Conservation (phyloP, 2,888 invertebrate species). For the Pachydiplax longipennis region DNA sequence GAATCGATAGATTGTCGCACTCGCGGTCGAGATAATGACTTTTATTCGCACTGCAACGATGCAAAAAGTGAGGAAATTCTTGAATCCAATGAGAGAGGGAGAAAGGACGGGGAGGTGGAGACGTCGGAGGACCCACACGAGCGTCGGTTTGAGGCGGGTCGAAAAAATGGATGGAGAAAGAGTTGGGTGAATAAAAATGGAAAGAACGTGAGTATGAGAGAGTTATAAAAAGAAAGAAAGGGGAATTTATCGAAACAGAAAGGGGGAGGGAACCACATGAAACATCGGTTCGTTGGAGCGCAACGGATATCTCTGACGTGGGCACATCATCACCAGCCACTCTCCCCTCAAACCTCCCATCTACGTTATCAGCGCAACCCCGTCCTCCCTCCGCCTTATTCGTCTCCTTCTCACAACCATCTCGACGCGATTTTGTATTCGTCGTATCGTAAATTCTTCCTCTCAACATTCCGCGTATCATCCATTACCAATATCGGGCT, state of each 20-base stretch:
- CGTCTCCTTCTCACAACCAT: too few relatives aligned
- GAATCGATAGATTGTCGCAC: too few relatives aligned
- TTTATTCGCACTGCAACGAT: too few relatives aligned
- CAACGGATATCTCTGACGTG: neutral
- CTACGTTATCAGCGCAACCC: neutral
- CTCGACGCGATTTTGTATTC: neutral
- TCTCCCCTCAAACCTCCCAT: neutral
- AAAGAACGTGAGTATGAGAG: neutral
- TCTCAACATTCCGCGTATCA: too few relatives aligned
- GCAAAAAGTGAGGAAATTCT: too few relatives aligned
- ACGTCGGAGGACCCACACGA: too few relatives aligned
- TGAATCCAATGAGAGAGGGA: too few relatives aligned
- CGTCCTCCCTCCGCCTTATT: neutral
- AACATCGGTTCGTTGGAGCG: neutral
- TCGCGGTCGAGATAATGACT: too few relatives aligned
- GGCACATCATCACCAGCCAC: neutral
- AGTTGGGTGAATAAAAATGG: neutral
- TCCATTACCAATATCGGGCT: too few relatives aligned
- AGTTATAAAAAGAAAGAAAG: neutral
- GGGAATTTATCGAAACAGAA: neutral
- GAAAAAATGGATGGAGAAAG: neutral
- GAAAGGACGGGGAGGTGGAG: too few relatives aligned
- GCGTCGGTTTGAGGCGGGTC: too few relatives aligned
- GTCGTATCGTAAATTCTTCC: too few relatives aligned
- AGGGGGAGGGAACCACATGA: neutral